Conservation (phyloP, 2,113 vertebrate species). For the Chlamydotis undulata region DNA sequence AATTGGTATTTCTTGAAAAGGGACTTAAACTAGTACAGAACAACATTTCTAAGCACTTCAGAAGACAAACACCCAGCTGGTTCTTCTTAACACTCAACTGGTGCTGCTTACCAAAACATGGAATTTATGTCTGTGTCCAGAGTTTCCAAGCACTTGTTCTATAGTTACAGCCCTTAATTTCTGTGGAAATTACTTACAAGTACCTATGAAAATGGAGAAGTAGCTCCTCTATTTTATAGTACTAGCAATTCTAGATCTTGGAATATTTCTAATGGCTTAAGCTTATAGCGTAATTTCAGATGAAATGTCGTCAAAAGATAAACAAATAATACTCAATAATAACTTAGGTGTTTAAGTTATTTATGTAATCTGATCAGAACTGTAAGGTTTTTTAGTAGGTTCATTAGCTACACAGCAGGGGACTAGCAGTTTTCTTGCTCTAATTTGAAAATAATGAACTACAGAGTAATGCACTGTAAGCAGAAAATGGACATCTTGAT, state of each 20-base stretch:
- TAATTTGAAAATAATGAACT: constrained; percentile 42
- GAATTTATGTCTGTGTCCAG: neutral
- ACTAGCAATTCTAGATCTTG: neutral
- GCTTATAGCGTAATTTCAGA: constrained; percentile 8
- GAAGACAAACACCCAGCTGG: neutral
- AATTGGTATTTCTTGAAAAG: neutral
- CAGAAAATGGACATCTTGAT: neutral
- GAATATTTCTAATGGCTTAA: neutral
- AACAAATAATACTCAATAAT: neutral
- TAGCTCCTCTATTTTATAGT: neutral
- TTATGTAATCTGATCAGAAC: constrained; percentile 13
- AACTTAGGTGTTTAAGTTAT: neutral
- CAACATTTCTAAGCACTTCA: neutral
- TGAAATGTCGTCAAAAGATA: neutral
- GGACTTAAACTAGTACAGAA: neutral
- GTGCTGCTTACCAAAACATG: neutral
- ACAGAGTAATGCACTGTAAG: neutral
- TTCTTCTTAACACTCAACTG: neutral
- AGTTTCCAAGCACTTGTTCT: neutral
- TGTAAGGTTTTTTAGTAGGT: neutral
- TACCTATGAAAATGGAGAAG: neutral
- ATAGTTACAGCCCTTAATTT: neutral
- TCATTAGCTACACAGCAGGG: constrained; percentile 2
- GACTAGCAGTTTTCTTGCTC: neutral
- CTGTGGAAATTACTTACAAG: neutral